Percentiles rank a stretch among this genome's conserved stretches.
Conservation (phyloP, 2,888 invertebrate species). For the Diadegma fenestrale region DNA sequence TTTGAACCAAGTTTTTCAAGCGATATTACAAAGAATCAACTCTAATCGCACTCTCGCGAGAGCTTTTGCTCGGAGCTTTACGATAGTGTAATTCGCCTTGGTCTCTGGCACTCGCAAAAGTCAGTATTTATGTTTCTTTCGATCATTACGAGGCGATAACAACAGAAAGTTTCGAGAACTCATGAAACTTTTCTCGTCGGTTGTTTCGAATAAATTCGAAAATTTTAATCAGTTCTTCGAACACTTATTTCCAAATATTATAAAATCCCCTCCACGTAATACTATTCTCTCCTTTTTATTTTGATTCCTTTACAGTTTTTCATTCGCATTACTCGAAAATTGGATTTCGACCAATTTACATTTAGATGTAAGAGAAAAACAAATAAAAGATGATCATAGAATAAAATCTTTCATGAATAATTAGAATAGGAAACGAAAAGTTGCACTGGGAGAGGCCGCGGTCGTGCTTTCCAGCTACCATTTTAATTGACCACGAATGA, state of each 20-base stretch:
- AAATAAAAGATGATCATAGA: neutral
- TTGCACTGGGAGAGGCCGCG: neutral
- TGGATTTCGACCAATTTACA: too few species aligned
- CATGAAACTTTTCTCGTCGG: neutral
- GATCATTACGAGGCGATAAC: neutral
- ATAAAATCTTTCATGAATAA: neutral
- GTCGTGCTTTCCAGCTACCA: neutral
- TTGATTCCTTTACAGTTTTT: neutral
- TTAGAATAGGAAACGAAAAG: neutral
- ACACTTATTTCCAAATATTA: neutral
- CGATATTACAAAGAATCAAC: slow-evolving; percentile 30
- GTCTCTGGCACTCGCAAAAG: neutral
- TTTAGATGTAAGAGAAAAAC: too few species aligned
- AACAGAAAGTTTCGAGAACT: neutral
- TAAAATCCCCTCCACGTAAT: neutral
- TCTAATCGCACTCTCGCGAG: slow-evolving; percentile 22
- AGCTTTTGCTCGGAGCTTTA: slow-evolving; percentile 13
- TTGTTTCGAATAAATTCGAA: neutral
- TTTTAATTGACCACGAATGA: slow-evolving; percentile 30
- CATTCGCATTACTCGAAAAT: too few species aligned
- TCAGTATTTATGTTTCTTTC: neutral
- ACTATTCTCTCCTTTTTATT: neutral
- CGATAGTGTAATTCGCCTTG: slow-evolving; percentile 2
- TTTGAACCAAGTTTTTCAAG: slow-evolving; percentile 28
- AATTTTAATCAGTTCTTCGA: neutral